Conservation (phyloP, 2,113 vertebrate genomes). For the Petroica traversi region DNA sequence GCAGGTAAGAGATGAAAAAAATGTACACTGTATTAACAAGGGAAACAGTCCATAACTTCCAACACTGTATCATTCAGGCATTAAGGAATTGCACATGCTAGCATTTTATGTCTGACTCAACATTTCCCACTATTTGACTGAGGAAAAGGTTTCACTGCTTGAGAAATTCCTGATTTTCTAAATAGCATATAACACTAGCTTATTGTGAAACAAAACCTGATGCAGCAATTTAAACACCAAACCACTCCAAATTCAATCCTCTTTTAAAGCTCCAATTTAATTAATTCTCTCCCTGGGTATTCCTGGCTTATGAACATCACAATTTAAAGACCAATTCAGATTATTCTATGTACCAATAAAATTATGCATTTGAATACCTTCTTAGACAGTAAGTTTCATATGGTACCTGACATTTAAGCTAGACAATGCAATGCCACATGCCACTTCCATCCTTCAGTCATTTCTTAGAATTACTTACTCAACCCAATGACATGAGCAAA, state of each 20-base stretch:
- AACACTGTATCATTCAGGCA: neutral
- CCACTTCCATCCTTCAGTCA: neutral
- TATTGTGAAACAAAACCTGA: neutral
- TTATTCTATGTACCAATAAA: constrained; percentile 7
- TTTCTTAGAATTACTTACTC: neutral
- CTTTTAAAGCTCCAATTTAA: constrained; percentile 34
- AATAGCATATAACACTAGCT: neutral
- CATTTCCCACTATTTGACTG: neutral
- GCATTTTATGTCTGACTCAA: neutral
- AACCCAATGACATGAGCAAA: neutral
- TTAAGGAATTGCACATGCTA: neutral
- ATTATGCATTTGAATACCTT: neutral
- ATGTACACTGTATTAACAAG: rapidly evolving
- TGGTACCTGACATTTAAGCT: neutral
- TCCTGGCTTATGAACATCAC: neutral
- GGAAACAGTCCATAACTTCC: neutral
- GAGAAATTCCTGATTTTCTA: neutral
- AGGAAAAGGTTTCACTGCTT: neutral
- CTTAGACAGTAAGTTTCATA: neutral
- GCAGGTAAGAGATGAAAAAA: neutral
- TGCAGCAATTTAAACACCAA: constrained; percentile 9
- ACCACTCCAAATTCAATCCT: neutral
- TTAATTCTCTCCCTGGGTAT: neutral
- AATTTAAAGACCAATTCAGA: constrained; percentile 7
- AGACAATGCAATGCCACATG: neutral